Evolutionary conservation across 2,113 vertebrate species (phyloP).

Genomic region (Prionailurus viverrinus): DNA sequence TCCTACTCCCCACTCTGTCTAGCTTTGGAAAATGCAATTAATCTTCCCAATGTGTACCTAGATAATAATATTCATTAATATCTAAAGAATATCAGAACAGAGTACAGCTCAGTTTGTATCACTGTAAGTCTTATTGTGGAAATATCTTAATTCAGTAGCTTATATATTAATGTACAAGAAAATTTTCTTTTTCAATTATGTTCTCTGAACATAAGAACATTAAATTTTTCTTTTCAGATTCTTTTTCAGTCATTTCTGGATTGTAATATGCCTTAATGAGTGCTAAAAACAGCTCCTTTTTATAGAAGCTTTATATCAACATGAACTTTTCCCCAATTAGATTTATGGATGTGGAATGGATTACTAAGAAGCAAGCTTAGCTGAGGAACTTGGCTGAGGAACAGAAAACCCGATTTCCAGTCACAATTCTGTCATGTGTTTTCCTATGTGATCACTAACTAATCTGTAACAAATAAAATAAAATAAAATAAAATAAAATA

Average conservation of each 20-base stretch:
- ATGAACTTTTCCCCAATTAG: slow-evolving; percentile 24
- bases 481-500: background rate
- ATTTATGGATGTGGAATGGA: slow-evolving; percentile 18
- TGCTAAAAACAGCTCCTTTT: slow-evolving; percentile 36
- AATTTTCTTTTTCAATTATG: slow-evolving; percentile 29
- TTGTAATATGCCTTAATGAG: slow-evolving; percentile 47
- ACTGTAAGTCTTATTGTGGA: background rate
- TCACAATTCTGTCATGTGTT: slow-evolving; percentile 10
- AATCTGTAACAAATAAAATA: background rate
- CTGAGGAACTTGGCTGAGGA: background rate
- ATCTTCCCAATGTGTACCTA: background rate
- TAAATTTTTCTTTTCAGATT: slow-evolving; percentile 18
- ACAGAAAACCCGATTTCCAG: slow-evolving; percentile 27
- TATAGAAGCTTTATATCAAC: slow-evolving; percentile 49
- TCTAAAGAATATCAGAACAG: background rate
- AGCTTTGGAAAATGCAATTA: slow-evolving; percentile 37
- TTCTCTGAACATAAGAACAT: slow-evolving; percentile 28
- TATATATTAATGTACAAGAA: slow-evolving; percentile 2
- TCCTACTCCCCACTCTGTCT: background rate
- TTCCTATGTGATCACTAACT: background rate
- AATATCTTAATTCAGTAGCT: background rate
- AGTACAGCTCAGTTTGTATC: background rate
- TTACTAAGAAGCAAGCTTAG: slow-evolving; percentile 57
- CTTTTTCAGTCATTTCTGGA: slow-evolving; percentile 37
- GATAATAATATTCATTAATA: background rate